Evolutionary conservation across 2,888 invertebrate genomes (phyloP), one percentile per base, ranked within the genome.

Genomic region (Lasioglossum figueresi): DNA sequence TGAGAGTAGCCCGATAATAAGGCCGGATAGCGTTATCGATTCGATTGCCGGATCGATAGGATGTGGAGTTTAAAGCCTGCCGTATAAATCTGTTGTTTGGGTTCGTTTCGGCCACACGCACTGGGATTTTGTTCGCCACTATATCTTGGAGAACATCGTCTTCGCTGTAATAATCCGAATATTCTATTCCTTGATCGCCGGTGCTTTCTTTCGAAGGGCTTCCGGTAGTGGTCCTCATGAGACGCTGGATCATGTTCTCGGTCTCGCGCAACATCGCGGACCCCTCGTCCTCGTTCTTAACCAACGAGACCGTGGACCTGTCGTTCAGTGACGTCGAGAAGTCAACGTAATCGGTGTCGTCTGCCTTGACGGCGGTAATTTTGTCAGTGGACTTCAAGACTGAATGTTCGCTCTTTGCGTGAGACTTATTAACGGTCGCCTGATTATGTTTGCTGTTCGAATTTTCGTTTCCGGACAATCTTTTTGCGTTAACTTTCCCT

Each of bases 151-250:
- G 80, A 1, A 85, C 78, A 3, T 91, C 88, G 63, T 86, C 80
- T 40, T 92, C 84, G 85, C 84, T 89, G 40, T 92, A 91, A 74
- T 92, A 92, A 48, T 92, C 89, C 6, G 90, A 90, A 80, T 91
- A 89, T 71, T 92, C 89, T 34, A 89, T 56, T 37, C 87, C 87
- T 66, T 83, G 83, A 59, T 90, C 86, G 16, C 27, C 82, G 5
- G 79, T 68, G 27, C 73, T 74, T 19, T 85, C 86, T 66, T 80
- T 91, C 45, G 27, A 81, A 1, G 91, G 89, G 59, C 89, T 80
- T 14, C 74, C 86, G 16, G 91, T 89, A 4, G 90, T 91, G 0
- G 88, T 89, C 27, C 10, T 79, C 88, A 87, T 92, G 27, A 91
- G 71, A 23, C 80, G 80, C 5, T 87, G 79, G 23, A 89, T 79